Percentiles rank a stretch among this genome's conserved stretches.
Conservation (phyloP, 1,140 invertebrate genomes). For the Ceratina australensis region DNA sequence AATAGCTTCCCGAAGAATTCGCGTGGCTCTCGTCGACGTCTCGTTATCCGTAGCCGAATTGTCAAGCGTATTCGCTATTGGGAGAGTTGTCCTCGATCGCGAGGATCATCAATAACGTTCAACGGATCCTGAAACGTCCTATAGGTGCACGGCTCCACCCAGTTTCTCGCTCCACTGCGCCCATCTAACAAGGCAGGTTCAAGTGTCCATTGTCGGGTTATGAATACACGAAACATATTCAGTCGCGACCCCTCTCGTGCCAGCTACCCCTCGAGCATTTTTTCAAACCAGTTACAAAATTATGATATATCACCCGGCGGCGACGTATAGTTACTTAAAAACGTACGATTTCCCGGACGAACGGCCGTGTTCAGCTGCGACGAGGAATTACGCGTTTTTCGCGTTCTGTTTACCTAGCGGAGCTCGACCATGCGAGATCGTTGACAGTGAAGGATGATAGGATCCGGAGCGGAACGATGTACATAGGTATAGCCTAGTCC, state of each 20-base stretch:
- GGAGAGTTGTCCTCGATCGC: constrained; percentile 34
- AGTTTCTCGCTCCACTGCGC: constrained; percentile 66
- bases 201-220: constrained; percentile 71
- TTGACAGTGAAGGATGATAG: constrained; percentile 49
- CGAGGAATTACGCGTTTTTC: constrained; percentile 9
- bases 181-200: constrained; percentile 70
- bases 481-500: no score
- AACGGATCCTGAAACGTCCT: constrained; percentile 51
- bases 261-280: background rate
- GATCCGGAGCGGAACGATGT: no score
- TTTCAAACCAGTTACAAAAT: constrained; percentile 65
- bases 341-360: constrained; percentile 35
- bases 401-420: constrained; percentile 31
- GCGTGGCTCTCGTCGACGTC: background rate
- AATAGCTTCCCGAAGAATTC: background rate
- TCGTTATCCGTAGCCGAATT: constrained; percentile 35
- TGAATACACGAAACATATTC: constrained; percentile 70
- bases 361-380: constrained; percentile 26
- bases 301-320: constrained; percentile 71
- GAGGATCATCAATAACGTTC: constrained; percentile 64
- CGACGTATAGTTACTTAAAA: constrained; percentile 23
- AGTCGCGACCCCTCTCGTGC: constrained; percentile 16
- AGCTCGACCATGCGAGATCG: constrained; percentile 15
- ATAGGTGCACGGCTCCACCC: constrained; percentile 66
- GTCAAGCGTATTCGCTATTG: constrained; percentile 15